Evolutionary conservation across 2,113 vertebrate species (phyloP), one percentile per base, ranked within the genome.

Genomic region (Salvelinus sp.): DNA sequence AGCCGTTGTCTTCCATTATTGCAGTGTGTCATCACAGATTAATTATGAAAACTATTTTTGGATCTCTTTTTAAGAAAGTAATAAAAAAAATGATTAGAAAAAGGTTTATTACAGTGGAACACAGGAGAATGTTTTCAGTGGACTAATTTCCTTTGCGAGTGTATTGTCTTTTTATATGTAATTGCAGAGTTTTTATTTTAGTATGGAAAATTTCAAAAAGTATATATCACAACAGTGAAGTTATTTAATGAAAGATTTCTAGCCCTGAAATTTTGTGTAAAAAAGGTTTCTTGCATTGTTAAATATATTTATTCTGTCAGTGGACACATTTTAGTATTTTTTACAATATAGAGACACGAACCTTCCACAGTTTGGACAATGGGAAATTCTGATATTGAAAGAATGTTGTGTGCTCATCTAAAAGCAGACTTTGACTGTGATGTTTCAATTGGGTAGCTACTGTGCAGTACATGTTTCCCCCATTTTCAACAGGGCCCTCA

Each of bases 121-220:
- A 93, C 93, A 93, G 80, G 82, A 86, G 81, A 81, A 69, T 48
- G 95, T 96, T 96, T 96, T 96, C 95, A 95, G 96, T 96, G 93
- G 94, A 96, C 95, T 96, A 93, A 94, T 94, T 95, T 94, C 95
- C 94, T 95, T 95, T 94, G 93, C 95, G 95, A 96, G 93, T 94
- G 92, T 94, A 95, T 96, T 94, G 94, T 96, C 94, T 44, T 94
- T 97, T 98, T 97, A 94, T 97, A 98, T 92, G 89, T 92, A 96
- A 96, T 96, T 95, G 96, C 95, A 98, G 94, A 97, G 95, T 93
- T 98, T 98, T 98, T 99, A 99, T 98, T 99, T 99, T 98, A 94
- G 95, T 98, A 96, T 94, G 93, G 95, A 95, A 93, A 95, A 96
- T 94, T 94, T 91, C 93, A 94, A 85, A 84, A 89, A 86, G 80